Evolutionary conservation across 2,113 vertebrate genomes (phyloP), one percentile per base, ranked within the genome.

Genomic region (Sebastes fasciatus): DNA sequence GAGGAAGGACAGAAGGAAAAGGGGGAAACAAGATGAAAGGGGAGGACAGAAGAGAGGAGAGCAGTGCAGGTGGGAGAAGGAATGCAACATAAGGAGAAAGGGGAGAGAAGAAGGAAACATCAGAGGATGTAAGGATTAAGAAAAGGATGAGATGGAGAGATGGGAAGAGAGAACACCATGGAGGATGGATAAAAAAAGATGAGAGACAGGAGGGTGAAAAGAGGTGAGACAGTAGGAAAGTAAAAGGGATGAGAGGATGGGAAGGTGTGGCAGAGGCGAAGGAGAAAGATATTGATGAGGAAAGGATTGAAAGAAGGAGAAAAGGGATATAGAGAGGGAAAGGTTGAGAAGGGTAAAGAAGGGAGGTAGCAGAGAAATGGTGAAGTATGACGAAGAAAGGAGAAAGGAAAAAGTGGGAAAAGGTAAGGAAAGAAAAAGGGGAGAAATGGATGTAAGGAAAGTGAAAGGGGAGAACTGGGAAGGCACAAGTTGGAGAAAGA

Each of bases 141-240:
- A 54, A 43, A 8, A 11, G 17, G 1, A 63, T 21, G 91, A 12
- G 97, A 96, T 96, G 80, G 57, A 43, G 55, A 14, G 65, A 70
- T 52, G 23, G 57, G 43, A 64, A 1, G 19, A 13, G 65, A 17
- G 12, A 66, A 52, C n/a, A 21, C 43, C 4, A 4, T 2, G 52
- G 34, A 42, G 71, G 74, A 0, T 34, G 11, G 6, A 60, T 45
- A 40, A 49, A 45, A 65, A 74, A 84, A 68, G 71, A 64, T 49
- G 60, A 54, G 7, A 79, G 58, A 57, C 4, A 49, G 58, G 61
- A 75, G 14, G 62, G 17, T 42, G 19, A 57, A 52, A 57, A 64
- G 62, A 58, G 46, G 26, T 17, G 55, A 49, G 13, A 73, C 42
- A 69, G 48, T 34, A 23, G 8, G 57, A 69, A 43, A 58, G 71